Evolutionary conservation across 1,140 invertebrate genomes (phyloP), one percentile per base, ranked within the genome.

Genomic region (Drosophila ogumai): DNA sequence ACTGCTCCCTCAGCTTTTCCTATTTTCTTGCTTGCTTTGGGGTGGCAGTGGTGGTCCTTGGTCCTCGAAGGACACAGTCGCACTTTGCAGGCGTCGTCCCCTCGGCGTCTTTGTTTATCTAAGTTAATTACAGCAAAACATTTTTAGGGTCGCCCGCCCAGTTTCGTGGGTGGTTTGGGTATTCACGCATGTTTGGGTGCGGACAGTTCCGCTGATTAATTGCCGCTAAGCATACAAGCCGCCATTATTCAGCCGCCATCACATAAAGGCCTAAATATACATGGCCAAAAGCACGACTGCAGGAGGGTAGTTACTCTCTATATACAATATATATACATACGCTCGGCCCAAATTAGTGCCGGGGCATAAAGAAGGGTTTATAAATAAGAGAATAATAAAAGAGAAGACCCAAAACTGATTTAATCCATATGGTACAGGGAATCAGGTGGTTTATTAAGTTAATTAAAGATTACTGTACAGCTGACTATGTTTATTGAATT

Each of bases 51-150:
- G 12, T 28, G n/a, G 58, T 38, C 17, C 12, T 59, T 59, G 55
- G 40, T 36, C 31, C 63, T 44, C 13, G 47, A 76, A 76, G 61
- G 73, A 60, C 63, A 75, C n/a, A 41, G 28, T 72, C 43, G 52
- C 67, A 72, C 66, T 72, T 55, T 49, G 41, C 66, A 22, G 56
- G 49, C 49, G 75, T 77, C 34, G 75, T 88, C 75, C 75, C 75
- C 49, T 67, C 71, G 71, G 63, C 66, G 60, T 79, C 55, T 77
- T 78, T 88, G 84, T 88, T 88, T 88, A 90, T 88, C 85, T 90
- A 90, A 88, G 84, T 88, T 90, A 88, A 88, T 88, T 88, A 88
- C 85, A 88, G 74, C 81, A 90, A 88, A 88, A 88, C 84, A 88
- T 88, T 88, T 82, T 88, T 81, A 81, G 85, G 81, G 61, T 84